Base-by-base conservation (phyloP, 2,888 invertebrate species). In the Ischnus inquisitorius region DNA sequence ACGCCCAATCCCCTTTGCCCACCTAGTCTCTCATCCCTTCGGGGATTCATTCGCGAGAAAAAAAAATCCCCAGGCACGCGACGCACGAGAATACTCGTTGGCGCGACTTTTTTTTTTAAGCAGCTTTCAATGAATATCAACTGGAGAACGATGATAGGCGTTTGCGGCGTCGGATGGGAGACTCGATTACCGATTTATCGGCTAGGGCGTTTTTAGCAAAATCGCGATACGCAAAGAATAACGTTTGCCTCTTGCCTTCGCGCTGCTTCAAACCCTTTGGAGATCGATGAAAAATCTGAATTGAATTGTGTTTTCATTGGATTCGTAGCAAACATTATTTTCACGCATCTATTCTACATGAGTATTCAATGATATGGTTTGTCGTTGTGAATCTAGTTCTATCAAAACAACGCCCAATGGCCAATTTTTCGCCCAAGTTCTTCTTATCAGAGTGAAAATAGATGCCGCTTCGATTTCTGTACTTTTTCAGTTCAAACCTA, bases 121-220 rank as follows among this genome's bases (percentile, higher is more conserved):
- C 89, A 87, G 88, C 85, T 89, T 89, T 88, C 87, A 86, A 86
- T 85, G 83, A 83, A 86, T 85, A 86, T 89, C 87, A 83, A 28
- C 88, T 87, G 87, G 86, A 85, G 86, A 86, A 74, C 72, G 62
- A 74, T 71, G 88, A 88, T 89, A 88, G 62, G 74, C 19, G 48
- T 71, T 19, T 25, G 12, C 22, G 34, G 39, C 19, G 39, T 28
- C 8, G 14, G 34, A 22, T 28, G 19, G 25, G 41, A 25, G 41
- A 48, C 25, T 71, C 64, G 48, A 69, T 64, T 51, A 28, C 22
- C 78, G 64, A 71, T 71, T 64, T 54, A 71, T 79, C 41, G 41
- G 14, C 51, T 34, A 22, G 28, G 48, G 60, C 67, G 34, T 79
- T 79, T 65, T 67, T 67, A 28, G 39, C 72, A 34, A 6, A 16